These are phyloP conservation scores for Heterodera filipjevi DNA, from an alignment of 2,888 invertebrate genomes.

Conservation along the genomic window DNA sequence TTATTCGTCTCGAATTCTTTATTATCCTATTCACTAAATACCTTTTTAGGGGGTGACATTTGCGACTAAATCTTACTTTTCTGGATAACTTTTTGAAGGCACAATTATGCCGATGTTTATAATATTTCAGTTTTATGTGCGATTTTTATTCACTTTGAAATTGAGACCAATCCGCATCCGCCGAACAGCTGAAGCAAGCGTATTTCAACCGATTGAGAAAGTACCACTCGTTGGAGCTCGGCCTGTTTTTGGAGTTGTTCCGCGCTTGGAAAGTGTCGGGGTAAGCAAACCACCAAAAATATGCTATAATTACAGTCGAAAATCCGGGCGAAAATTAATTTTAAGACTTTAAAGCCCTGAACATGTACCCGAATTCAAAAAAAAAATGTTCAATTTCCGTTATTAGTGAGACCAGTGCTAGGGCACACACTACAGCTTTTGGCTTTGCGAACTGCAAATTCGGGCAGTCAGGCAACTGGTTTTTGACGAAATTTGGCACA, in stretches of 20 bases:
- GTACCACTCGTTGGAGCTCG: slow-evolving; percentile 37
- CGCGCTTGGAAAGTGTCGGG: slow-evolving; percentile 42
- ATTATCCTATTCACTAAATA: too few species aligned
- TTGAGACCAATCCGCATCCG: slow-evolving; percentile 39
- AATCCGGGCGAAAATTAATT: too few species aligned
- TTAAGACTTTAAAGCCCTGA: too few species aligned
- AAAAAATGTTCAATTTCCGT: too few species aligned
- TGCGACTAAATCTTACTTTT: too few species aligned
- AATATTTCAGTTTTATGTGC: slow-evolving; percentile 51
- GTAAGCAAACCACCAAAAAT: too few species aligned
- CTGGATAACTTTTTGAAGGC: too few species aligned
- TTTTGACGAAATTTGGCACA: slow-evolving; percentile 44
- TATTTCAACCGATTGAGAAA: slow-evolving; percentile 50
- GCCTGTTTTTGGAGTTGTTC: slow-evolving; percentile 35
- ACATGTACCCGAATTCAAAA: too few species aligned
- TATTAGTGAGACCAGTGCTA: slow-evolving; percentile 37
- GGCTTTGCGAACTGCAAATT: slow-evolving; percentile 59
- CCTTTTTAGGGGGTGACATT: too few species aligned
- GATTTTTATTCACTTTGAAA: slow-evolving; percentile 57
- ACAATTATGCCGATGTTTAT: too few species aligned
- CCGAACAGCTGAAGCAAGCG: slow-evolving; percentile 52
- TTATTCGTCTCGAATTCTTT: too few species aligned
- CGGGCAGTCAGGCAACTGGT: slow-evolving; percentile 53
- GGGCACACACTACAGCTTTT: slow-evolving; percentile 45
- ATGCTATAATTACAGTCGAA: too few species aligned